phyloP scores from a whole-genome alignment of 2,888 invertebrate genomes.

The Stratiomys singularior region DNA sequence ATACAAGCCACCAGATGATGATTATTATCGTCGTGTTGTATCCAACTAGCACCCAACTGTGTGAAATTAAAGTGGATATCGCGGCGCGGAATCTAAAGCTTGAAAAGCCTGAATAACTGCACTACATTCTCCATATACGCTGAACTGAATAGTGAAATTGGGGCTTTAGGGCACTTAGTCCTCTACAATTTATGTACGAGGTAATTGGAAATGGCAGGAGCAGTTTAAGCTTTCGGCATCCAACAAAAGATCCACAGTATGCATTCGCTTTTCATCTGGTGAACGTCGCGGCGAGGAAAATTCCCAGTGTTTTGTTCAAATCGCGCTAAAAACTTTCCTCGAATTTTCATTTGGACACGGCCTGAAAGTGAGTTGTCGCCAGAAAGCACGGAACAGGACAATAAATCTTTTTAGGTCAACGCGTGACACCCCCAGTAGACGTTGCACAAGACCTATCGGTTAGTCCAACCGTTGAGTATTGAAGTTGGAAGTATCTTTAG shows the following conservation, averaged over 20 bases:
- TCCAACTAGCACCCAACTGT: constrained; percentile 37
- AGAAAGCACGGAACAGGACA: no score
- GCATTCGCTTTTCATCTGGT: constrained; percentile 18
- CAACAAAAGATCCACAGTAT: constrained; percentile 28
- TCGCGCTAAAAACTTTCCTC: not conserved
- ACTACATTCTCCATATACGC: not conserved
- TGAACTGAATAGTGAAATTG: constrained; percentile 10
- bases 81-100: not conserved
- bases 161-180: constrained; percentile 9
- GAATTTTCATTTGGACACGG: not conserved
- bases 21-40: constrained; percentile 11
- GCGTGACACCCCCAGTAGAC: not conserved
- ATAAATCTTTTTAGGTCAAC: not conserved
- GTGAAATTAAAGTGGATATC: constrained; percentile 30
- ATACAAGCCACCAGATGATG: not conserved
- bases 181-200: not conserved
- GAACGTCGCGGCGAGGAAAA: constrained; percentile 11
- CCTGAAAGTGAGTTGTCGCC: no score
- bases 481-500: not conserved
- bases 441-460: not conserved
- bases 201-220: constrained; percentile 15
- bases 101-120: not conserved
- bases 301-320: not conserved
- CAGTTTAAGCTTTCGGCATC: constrained; percentile 32
- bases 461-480: no score